Base-by-base conservation (phyloP, 2,888 invertebrate genomes). In the Lasioglossum pauxillum region DNA sequence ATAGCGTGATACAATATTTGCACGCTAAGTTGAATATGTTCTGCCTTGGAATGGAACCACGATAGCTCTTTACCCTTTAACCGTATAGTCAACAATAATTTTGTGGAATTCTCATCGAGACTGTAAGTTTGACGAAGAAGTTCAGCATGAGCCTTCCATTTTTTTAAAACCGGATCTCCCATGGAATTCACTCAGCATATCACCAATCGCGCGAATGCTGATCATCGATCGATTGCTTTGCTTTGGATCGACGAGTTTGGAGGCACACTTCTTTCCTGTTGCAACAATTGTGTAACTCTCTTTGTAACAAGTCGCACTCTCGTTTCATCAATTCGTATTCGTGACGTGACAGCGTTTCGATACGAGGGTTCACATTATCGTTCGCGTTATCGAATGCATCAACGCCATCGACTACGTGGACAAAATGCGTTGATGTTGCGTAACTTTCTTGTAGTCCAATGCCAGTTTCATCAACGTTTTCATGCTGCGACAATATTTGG, bases 11-110 rank as follows among this genome's bases (percentile, higher is more conserved):
- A 77, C 10, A 77, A 69, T 0, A 19, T 38, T 5, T 19, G 8
- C 4, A 49, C 19, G 10, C 35, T 16, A 23, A 77, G 23, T 10
- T n/a, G 49, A 46, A 69, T 16, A n/a, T 77, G 53, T n/a, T 77
- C 77, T 4, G 69, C 77, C 38, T 35, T 16, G 67, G 77, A 77
- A 49, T 69, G 35, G 2, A 77, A 77, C 77, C 77, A 77, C 0
- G 49, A 69, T 27, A 69, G 35, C 27, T 49, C 67, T 49, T 44
- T 77, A 10, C 77, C 49, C 35, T 49, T 57, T n/a, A 73, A n/a
- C 16, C 74, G 60, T 46, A 31, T 31, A 5, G 31, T 44, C 3
- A 80, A 14, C 38, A 73, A 38, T 8, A 64, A 38, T 23, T 74
- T 74, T 31, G 23, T 64, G 0, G 80, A 27, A 19, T 49, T 64